phyloP scores from a whole-genome alignment of 2,113 vertebrate genomes.

The Cephalopterus ornatus region DNA sequence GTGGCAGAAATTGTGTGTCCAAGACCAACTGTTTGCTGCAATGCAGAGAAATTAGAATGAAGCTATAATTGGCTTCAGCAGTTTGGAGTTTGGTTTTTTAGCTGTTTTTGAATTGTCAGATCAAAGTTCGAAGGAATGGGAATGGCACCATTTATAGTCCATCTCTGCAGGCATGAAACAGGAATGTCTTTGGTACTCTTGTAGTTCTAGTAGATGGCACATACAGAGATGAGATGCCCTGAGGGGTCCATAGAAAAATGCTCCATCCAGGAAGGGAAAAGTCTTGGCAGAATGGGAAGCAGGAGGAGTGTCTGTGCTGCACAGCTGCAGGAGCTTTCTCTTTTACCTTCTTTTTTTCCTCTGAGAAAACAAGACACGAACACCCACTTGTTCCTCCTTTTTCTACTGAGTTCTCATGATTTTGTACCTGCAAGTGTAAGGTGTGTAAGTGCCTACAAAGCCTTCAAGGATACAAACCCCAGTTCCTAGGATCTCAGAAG shows the following conservation, averaged over 20 bases:
- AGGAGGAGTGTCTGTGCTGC: not conserved
- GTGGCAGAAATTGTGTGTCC: not conserved
- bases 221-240: not conserved
- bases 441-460: not conserved
- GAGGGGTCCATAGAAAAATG: not conserved
- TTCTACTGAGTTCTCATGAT: not conserved
- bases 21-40: not conserved
- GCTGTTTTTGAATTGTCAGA: not conserved
- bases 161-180: not conserved
- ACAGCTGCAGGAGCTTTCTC: not conserved
- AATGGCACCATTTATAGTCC: not conserved
- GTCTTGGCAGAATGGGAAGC: not conserved
- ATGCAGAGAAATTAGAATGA: not conserved
- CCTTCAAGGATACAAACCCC: not conserved
- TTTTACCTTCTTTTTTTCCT: not conserved
- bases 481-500: not conserved
- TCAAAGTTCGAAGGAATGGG: not conserved
- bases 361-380: not conserved
- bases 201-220: not conserved
- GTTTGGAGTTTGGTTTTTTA: not conserved
- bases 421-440: not conserved
- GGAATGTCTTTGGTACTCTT: not conserved
- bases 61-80: not conserved
- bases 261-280: rapidly evolving
- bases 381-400: not conserved